These are phyloP conservation scores for Bos javanicus DNA, from an alignment of 2,113 vertebrate genomes.

Conservation along the genomic window DNA sequence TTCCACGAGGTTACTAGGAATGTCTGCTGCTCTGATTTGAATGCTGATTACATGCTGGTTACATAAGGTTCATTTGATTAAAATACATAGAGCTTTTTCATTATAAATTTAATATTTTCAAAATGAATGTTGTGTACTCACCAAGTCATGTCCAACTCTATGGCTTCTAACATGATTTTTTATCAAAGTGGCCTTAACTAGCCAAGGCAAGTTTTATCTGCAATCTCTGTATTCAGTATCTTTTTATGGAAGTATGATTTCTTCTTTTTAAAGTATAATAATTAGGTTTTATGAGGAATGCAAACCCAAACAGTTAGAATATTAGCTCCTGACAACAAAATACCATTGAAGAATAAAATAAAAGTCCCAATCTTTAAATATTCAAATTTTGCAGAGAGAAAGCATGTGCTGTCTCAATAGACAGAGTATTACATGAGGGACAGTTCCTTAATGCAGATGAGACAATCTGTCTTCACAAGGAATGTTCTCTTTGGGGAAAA, in stretches of 20 bases:
- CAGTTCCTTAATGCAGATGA: slow-evolving; percentile 58
- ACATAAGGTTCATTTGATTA: neutral
- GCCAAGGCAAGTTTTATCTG: neutral
- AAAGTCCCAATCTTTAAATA: slow-evolving; percentile 32
- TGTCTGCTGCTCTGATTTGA: neutral
- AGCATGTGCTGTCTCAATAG: slow-evolving; percentile 25
- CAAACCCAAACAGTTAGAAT: neutral
- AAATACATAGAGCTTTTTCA: neutral
- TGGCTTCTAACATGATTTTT: neutral
- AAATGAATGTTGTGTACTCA: neutral
- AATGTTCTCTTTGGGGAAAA: slow-evolving; percentile 63
- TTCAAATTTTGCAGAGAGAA: neutral
- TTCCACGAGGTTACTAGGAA: too few species aligned
- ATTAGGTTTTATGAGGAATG: neutral
- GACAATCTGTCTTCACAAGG: slow-evolving; percentile 63
- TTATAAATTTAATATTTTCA: neutral
- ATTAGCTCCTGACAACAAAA: neutral
- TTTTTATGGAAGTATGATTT: neutral
- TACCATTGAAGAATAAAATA: neutral
- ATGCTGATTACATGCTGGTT: neutral
- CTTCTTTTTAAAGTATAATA: neutral
- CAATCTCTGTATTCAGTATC: neutral
- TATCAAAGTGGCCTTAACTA: neutral
- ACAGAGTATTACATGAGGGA: slow-evolving; percentile 39
- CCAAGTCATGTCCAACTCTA: neutral